These are phyloP conservation scores for Corythaixoides concolor DNA, from an alignment of 2,113 vertebrate genomes.

Conservation along the genomic window DNA sequence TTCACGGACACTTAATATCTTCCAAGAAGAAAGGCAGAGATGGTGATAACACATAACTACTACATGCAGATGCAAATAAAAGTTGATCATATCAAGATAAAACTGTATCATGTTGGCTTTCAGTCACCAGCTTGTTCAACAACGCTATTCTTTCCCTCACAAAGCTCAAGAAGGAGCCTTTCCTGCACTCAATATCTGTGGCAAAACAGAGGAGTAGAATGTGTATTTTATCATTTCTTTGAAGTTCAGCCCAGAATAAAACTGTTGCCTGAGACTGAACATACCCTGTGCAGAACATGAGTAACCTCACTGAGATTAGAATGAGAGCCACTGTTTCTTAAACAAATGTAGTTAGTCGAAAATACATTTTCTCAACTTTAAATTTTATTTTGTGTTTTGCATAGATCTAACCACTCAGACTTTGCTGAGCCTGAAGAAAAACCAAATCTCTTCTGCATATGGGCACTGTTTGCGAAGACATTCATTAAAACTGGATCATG, in stretches of 20 bases:
- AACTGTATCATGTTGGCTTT: not conserved
- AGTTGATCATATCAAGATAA: not conserved
- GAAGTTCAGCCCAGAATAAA: constrained; percentile 31
- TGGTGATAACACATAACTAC: not conserved
- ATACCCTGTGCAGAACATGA: not conserved
- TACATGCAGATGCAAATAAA: not conserved
- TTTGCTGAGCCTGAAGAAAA: not conserved
- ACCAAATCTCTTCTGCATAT: not conserved
- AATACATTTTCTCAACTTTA: constrained; percentile 3
- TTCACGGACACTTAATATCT: not conserved
- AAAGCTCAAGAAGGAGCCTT: not conserved
- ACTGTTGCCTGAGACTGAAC: constrained; percentile 15
- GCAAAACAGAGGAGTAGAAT: constrained; percentile 2
- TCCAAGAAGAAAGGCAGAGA: not conserved
- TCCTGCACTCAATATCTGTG: not conserved
- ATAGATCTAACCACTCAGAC: not conserved
- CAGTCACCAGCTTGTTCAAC: not conserved
- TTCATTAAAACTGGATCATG: not conserved
- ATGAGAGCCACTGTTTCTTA: not conserved
- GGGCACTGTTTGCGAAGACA: not conserved
- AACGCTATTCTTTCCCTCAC: not conserved
- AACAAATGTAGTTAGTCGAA: not conserved
- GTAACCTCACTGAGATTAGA: not conserved
- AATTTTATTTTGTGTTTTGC: not conserved
- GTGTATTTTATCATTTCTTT: not conserved